Evolutionary conservation across 2,888 invertebrate species (phyloP).

Genomic region (Leptopilina syphax): DNA sequence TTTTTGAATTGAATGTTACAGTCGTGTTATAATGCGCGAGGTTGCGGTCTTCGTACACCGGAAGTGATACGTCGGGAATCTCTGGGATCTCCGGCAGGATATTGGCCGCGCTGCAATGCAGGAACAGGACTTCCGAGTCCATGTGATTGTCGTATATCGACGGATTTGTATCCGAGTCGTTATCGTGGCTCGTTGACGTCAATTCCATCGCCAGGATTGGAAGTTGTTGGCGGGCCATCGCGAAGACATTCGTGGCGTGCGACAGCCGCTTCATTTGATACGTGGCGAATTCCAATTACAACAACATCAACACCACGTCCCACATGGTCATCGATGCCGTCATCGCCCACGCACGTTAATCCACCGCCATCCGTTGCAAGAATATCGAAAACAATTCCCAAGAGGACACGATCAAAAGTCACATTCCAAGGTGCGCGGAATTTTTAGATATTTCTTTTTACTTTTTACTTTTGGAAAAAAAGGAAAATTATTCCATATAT

Average conservation of each 20-base stretch:
- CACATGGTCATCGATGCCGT: constrained; percentile 78
- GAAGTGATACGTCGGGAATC: constrained; percentile 73
- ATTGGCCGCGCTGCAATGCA: constrained; percentile 68
- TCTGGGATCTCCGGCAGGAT: constrained; percentile 68
- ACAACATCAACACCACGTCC: constrained; percentile 70
- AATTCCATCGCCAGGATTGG: constrained; percentile 73
- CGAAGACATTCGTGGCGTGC: constrained; percentile 74
- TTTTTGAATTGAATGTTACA: constrained; percentile 47
- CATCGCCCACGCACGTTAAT: constrained; percentile 77
- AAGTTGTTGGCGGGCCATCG: constrained; percentile 68
- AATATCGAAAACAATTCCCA: constrained; percentile 65
- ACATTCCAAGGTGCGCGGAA: constrained; percentile 74
- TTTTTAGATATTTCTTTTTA: background rate
- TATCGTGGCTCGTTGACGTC: constrained; percentile 75
- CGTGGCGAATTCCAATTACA: constrained; percentile 69
- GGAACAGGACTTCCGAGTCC: constrained; percentile 71
- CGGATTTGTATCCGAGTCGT: constrained; percentile 71
- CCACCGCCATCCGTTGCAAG: constrained; percentile 65
- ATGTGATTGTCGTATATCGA: constrained; percentile 72
- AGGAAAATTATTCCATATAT: no score
- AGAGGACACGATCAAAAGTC: constrained; percentile 73
- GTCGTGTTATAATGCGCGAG: constrained; percentile 65
- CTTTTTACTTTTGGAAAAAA: background rate
- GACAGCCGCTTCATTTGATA: constrained; percentile 72
- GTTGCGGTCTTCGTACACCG: constrained; percentile 70